Percentiles rank a stretch among this genome's conserved stretches.
Evolutionary conservation across 1,140 invertebrate species (phyloP).

Genomic region (Trachymyrmex septentrionalis): DNA sequence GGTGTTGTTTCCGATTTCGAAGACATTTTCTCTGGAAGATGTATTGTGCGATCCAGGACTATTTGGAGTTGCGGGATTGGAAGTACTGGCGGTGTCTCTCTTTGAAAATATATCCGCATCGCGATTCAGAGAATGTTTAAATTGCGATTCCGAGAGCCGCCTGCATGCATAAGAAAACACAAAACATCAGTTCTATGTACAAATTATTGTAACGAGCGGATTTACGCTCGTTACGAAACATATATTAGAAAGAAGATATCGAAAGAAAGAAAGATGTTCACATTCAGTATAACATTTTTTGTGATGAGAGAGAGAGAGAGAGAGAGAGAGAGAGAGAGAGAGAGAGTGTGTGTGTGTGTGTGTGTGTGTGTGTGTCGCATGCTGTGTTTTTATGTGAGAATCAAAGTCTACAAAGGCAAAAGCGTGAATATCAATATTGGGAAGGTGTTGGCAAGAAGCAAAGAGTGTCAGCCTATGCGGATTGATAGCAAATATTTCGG

Average conservation of each 20-base stretch:
- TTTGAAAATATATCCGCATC: slow-evolving; percentile 81
- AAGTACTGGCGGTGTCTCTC: slow-evolving; percentile 77
- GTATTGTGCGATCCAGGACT: slow-evolving; percentile 75
- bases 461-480: slow-evolving; percentile 54
- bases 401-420: slow-evolving; percentile 15
- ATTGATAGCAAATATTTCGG: slow-evolving; percentile 64
- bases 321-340: no score
- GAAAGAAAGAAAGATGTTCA: slow-evolving; percentile 1
- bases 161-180: slow-evolving; percentile 68
- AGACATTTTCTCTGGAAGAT: slow-evolving; percentile 81
- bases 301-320: neutral
- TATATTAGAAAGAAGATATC: neutral
- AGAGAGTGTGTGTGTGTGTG: no score
- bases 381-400: no score
- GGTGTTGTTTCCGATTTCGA: slow-evolving; percentile 85
- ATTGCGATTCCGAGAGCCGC: slow-evolving; percentile 83
- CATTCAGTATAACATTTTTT: neutral
- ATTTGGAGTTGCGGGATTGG: slow-evolving; percentile 74
- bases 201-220: neutral
- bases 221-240: neutral
- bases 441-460: slow-evolving; percentile 41
- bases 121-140: slow-evolving; percentile 82
- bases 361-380: no score
- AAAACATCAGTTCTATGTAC: neutral
- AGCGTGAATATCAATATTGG: slow-evolving; percentile 45